Percentiles rank a stretch among this genome's conserved stretches.
Evolutionary conservation across 2,888 invertebrate species (phyloP).

Genomic region (Mythimna pallens): DNA sequence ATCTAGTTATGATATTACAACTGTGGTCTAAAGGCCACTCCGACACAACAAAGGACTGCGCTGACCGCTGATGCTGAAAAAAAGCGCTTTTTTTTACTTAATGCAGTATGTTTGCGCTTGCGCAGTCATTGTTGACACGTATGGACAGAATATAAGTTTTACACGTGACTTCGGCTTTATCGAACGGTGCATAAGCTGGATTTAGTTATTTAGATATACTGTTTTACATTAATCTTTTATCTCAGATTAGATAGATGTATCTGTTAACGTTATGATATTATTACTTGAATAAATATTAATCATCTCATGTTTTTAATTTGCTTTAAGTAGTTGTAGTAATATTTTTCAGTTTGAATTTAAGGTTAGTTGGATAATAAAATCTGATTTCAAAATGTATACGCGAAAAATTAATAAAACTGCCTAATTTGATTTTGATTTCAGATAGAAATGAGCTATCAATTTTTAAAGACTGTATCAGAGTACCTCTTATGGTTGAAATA

Average conservation of each 20-base stretch:
- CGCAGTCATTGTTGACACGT: conserved; percentile 42
- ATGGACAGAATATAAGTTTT: conserved; percentile 14
- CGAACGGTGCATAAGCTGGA: conserved; percentile 13
- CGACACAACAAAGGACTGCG: conserved; percentile 48
- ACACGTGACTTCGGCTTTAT: conserved; percentile 34
- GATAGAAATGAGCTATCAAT: neutral
- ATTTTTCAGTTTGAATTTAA: no score
- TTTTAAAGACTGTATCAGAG: neutral
- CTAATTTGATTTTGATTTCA: neutral
- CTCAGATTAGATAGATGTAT: conserved; percentile 22
- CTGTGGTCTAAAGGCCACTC: conserved; percentile 41
- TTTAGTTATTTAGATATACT: conserved; percentile 41
- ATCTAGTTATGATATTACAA: conserved; percentile 56
- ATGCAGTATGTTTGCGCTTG: conserved; percentile 27
- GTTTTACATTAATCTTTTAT: conserved; percentile 22
- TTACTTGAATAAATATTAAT: no score
- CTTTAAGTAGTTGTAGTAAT: no score
- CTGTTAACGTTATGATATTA: conserved; percentile 14
- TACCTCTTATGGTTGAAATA: neutral
- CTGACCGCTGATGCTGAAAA: conserved; percentile 37
- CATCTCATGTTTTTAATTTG: neutral
- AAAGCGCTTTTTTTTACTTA: conserved; percentile 2
- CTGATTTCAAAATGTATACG: no score
- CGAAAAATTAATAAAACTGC: neutral
- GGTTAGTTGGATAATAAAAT: no score